A percentile compares a stretch with the other conserved stretches of the same genome.
phyloP scores from a whole-genome alignment of 2,797 vertebrate genomes.

The Chromobotia macracanthus region DNA sequence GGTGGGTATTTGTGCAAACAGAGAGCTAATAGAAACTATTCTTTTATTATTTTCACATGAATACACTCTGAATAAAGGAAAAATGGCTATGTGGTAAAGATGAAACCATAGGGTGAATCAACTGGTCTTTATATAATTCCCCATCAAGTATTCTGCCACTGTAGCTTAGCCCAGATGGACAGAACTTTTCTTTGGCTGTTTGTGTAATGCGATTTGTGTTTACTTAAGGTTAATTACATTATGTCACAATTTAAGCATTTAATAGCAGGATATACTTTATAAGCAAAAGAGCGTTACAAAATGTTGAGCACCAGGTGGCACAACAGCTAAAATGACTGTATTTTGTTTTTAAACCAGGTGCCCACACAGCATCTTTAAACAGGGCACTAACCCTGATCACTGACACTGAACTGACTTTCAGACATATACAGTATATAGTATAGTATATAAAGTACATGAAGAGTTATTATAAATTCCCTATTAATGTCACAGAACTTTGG shows the following conservation, averaged over 20 bases:
- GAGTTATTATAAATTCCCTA: too few species aligned
- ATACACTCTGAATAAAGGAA: conserved; percentile 59
- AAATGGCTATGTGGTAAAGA: conserved; percentile 58
- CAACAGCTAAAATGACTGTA: not conserved
- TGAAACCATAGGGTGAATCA: conserved; percentile 44
- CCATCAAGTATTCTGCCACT: not conserved
- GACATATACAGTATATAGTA: too few species aligned
- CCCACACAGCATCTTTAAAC: not conserved
- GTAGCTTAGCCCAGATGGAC: not conserved
- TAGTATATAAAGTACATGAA: too few species aligned
- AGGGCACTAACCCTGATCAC: not conserved
- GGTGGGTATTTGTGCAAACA: conserved; percentile 67
- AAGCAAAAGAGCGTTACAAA: not conserved
- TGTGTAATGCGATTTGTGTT: conserved; percentile 31
- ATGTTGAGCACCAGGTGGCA: not conserved
- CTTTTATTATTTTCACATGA: conserved; percentile 71
- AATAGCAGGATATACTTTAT: not conserved
- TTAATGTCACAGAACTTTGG: too few species aligned
- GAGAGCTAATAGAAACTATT: conserved; percentile 70
- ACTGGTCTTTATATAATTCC: conserved; percentile 4
- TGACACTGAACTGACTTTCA: not conserved
- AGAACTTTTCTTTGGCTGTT: not conserved
- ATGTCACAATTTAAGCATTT: not conserved
- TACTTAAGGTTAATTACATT: conserved; percentile 52
- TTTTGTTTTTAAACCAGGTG: not conserved